Conservation (phyloP, 2,113 vertebrate species). For the Cyprinodon variegatus region DNA sequence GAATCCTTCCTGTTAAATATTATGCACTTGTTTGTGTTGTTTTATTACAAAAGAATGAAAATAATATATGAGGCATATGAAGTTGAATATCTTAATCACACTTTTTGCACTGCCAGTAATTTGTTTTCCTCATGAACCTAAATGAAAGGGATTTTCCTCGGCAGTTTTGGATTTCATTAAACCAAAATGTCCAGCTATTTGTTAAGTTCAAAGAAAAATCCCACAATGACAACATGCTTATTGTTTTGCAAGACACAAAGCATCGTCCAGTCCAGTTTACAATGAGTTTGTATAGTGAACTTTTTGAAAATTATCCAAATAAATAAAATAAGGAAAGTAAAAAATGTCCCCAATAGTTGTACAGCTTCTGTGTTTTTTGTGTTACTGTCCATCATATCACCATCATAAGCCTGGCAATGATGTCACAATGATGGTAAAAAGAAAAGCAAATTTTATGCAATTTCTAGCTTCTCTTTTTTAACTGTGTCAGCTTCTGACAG, state of each 20-base stretch:
- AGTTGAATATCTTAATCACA: background rate
- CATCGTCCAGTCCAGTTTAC: background rate
- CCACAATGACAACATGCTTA: slow-evolving; percentile 22
- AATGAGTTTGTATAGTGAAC: slow-evolving; percentile 4
- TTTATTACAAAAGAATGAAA: background rate
- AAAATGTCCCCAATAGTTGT: slow-evolving; percentile 33
- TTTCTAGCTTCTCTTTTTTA: slow-evolving; percentile 38
- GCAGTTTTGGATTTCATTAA: background rate
- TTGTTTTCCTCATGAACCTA: background rate
- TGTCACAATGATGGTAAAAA: slow-evolving; percentile 21
- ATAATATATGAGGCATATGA: background rate
- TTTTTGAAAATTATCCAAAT: slow-evolving; percentile 14
- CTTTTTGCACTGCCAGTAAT: background rate
- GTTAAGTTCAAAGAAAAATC: slow-evolving; percentile 14
- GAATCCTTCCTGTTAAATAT: background rate
- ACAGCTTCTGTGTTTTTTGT: slow-evolving; percentile 28
- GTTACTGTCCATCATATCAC: slow-evolving; percentile 27
- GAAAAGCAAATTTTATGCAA: slow-evolving; percentile 24
- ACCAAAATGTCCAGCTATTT: slow-evolving; percentile 3
- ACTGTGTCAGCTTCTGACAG: slow-evolving; percentile 8
- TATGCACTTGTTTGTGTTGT: background rate
- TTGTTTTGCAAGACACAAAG: slow-evolving; percentile 28
- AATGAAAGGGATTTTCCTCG: background rate
- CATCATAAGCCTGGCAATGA: slow-evolving; percentile 11
- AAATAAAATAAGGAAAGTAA: slow-evolving; percentile 38